phyloP scores from a whole-genome alignment of 2,113 vertebrate species.

The Carollia perspicillata region DNA sequence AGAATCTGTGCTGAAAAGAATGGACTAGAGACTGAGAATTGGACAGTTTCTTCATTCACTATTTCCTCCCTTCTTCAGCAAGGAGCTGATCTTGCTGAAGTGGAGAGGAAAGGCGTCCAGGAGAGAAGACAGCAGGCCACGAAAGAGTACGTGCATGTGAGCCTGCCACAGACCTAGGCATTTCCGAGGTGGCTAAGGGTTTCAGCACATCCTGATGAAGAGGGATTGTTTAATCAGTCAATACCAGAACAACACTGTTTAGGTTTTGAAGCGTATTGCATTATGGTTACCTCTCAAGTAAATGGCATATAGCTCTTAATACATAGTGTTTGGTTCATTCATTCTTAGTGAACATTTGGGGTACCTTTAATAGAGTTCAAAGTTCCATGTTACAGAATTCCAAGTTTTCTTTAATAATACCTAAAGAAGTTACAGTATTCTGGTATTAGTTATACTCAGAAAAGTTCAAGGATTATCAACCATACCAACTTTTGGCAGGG shows the following conservation, averaged over 20 bases:
- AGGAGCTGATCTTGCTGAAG: not conserved
- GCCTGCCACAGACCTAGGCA: not conserved
- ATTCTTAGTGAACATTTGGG: not conserved
- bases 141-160: not conserved
- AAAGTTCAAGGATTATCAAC: not conserved
- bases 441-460: not conserved
- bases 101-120: not conserved
- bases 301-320: not conserved
- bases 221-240: not conserved
- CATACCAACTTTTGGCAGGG: not conserved
- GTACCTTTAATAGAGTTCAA: not conserved
- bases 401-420: not conserved
- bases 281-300: not conserved
- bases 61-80: not conserved
- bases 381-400: not conserved
- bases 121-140: not conserved
- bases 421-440: not conserved
- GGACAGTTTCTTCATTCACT: constrained; percentile 19
- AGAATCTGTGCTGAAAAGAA: not conserved
- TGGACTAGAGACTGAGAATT: not conserved
- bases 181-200: not conserved
- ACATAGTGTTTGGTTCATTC: not conserved
- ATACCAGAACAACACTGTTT: not conserved
- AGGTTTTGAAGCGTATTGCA: not conserved
- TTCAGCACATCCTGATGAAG: not conserved